Base-by-base conservation (phyloP, 2,888 invertebrate genomes). In the Tetragonula carbonaria region DNA sequence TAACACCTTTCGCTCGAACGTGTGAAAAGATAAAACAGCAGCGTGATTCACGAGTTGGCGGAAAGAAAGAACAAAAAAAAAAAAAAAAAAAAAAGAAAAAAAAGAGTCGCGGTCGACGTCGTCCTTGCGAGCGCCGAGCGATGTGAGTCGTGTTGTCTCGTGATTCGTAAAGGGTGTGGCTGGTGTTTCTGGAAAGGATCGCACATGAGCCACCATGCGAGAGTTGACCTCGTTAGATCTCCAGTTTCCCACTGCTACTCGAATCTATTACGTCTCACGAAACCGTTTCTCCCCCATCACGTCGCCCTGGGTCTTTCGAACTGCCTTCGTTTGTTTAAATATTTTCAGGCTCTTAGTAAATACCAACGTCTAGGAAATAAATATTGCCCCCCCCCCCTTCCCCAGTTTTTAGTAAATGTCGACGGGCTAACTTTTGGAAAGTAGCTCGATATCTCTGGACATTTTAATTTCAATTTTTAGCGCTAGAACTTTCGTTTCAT, bases 211-310 rank as follows among this genome's bases (percentile, higher is more conserved):
- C 62, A 79, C 74, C 65, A 65, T 70, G 59, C 51, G 80, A 28
- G 28, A 74, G 63, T 63, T 68, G 82, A 75, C 82, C 84, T 88
- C 87, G 74, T 63, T 78, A 65, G 67, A 53, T 5, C 33, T 66
- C 70, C 59, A 75, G 79, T 88, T 88, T 88, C 88, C 88, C 88
- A 88, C 81, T 63, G 65, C 50, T n/a, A 18, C n/a, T 33, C 82
- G 53, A 57, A 68, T 63, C 70, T 23, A 6, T 0, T 65, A 28
- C n/a, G 66, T n/a, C 74, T 68, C 82, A 83, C 86, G 78, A 81
- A 65, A 75, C 63, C n/a, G 16, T 76, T 80, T 84, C 8, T 33
- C 66, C 81, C 45, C 13, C 59, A 74, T 73, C 28, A 67, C 57
- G 80, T 80, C 71, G 79, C 63, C 28, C 23, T 63, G 63, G 23